A percentile compares a stretch with the other conserved stretches of the same genome.
Evolutionary conservation across 2,113 vertebrate species (phyloP).

Genomic region (Hippocampus mohnikei): DNA sequence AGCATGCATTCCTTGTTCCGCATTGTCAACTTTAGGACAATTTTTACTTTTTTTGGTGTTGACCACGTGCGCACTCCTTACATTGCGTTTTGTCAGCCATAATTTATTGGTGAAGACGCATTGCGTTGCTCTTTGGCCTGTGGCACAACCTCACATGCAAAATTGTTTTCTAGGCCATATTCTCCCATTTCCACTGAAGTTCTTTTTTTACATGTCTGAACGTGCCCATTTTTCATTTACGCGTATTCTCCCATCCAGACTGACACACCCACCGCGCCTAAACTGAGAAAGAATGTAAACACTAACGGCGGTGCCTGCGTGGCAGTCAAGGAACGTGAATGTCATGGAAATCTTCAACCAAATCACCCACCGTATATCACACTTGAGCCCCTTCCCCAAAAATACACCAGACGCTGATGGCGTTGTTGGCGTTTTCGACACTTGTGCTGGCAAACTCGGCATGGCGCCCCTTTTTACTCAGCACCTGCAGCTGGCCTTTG

Average conservation of each 20-base stretch:
- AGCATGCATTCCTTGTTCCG: neutral
- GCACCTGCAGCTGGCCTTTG: slow-evolving; percentile 4
- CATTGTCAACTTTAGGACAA: neutral
- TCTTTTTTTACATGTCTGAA: neutral
- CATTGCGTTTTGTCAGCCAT: neutral
- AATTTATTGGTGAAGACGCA: neutral
- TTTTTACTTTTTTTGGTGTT: neutral
- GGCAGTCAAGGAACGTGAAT: no score
- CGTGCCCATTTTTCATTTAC: no score
- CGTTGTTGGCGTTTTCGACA: no score
- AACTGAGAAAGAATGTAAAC: no score
- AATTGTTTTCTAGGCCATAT: neutral
- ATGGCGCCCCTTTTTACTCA: neutral
- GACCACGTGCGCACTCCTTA: neutral
- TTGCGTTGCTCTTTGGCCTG: neutral
- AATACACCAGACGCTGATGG: neutral
- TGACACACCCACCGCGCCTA: no score
- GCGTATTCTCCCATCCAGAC: no score
- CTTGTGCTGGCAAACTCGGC: neutral
- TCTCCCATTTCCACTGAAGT: neutral
- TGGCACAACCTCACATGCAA: neutral
- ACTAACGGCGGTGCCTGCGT: no score
- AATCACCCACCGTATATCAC: neutral
- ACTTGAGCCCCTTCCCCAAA: neutral
- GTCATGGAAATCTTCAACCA: neutral